Evolutionary conservation across 2,113 vertebrate species (phyloP).

Genomic region (Lasiurus borealis): DNA sequence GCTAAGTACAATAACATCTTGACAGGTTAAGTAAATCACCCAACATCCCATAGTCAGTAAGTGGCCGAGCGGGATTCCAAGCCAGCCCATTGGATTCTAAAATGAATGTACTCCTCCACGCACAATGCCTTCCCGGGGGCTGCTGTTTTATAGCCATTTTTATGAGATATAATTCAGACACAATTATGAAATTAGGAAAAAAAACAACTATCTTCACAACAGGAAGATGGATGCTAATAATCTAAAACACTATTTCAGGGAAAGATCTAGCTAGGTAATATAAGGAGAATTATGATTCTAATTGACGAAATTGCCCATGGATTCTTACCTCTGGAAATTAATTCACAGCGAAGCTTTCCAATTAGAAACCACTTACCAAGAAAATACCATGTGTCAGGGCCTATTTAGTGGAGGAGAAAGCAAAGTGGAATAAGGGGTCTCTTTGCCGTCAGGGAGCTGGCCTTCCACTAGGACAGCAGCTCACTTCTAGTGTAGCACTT

Average conservation of each 20-base stretch:
- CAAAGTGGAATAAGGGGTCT: neutral
- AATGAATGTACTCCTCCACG: neutral
- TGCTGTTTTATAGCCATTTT: neutral
- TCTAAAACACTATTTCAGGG: neutral
- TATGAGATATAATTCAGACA: neutral
- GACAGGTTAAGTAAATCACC: neutral
- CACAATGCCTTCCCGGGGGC: neutral
- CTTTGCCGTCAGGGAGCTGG: neutral
- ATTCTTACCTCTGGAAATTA: slow-evolving; percentile 17
- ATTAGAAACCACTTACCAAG: neutral
- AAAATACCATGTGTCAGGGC: neutral
- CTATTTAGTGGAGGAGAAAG: neutral
- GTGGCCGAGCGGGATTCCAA: neutral
- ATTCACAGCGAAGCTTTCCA: neutral
- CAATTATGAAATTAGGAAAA: neutral
- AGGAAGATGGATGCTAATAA: neutral
- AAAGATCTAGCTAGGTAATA: neutral
- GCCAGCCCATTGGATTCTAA: fast-evolving
- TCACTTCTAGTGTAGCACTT: neutral
- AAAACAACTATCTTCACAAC: slow-evolving; percentile 42
- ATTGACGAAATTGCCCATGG: neutral
- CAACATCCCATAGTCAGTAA: neutral
- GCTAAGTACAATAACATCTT: neutral
- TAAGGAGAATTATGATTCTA: neutral
- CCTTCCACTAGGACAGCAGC: neutral